Base-by-base conservation (phyloP, 1,140 invertebrate genomes). In the Zelostemma sp. region DNA sequence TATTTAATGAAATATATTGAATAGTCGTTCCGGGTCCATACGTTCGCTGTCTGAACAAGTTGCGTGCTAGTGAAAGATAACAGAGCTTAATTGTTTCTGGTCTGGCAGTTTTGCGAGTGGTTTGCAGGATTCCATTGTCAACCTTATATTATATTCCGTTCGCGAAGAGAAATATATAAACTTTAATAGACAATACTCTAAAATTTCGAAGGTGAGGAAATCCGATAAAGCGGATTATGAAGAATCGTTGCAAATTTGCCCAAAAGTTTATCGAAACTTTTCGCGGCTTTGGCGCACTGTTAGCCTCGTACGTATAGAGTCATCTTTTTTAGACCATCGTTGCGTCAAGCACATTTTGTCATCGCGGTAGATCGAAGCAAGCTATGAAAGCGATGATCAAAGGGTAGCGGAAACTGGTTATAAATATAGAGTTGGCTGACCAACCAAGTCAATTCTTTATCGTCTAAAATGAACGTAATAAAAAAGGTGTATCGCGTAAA, bases 61-160 rank as follows among this genome's bases (percentile, higher is more conserved):
- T 17, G 77, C 69, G 63, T 82, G 80, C 68, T 57, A 45, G 55
- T 47, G 61, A 58, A 76, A 80, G 80, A 82, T 81, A 82, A 75
- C 73, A 68, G 76, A 79, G 73, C 72, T 79, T 78, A 76, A 82
- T 82, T 81, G 75, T 80, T 82, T 82, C 75, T 80, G 78, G 80
- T 81, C 80, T 81, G 74, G 78, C 79, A 71, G 66, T 66, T 79
- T 67, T 78, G 76, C 76, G 80, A 81, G 73, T 70, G 72, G 68
- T 76, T 59, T 65, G 64, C 62, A 65, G 35, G 9, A 38, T 38
- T 9, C 35, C 14, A 38, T 38, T 38, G 35, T 38, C 35, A 38
- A 38, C 35, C 35, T 38, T 11, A 31, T 31, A 38, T n/a, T n/a
- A n/a, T 38, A 38, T 38, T 11, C n/a, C n/a, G 9, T 38, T 12